A percentile compares a stretch with the other conserved stretches of the same genome.
Evolutionary conservation across 2,113 vertebrate species (phyloP).

Genomic region (Chlorocebus sabaeus): DNA sequence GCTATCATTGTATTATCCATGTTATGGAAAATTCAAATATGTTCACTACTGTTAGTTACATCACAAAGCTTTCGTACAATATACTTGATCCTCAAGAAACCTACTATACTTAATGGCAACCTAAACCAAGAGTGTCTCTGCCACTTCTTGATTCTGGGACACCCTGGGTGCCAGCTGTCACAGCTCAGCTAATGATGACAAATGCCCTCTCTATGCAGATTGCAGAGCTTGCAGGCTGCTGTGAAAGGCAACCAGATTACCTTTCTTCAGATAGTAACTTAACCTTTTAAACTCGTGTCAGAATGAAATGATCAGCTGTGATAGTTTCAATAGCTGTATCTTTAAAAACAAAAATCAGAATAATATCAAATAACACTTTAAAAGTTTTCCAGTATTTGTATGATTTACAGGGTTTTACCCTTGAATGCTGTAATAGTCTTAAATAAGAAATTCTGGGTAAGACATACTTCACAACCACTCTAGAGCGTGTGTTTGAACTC

Average conservation of each 20-base stretch:
- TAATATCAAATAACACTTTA: slow-evolving; percentile 50
- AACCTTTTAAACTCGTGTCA: slow-evolving; percentile 88
- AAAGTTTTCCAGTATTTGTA: background rate
- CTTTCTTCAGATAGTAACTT: slow-evolving; percentile 86
- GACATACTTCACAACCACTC: background rate
- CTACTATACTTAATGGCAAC: slow-evolving; percentile 74
- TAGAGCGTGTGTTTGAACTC: background rate
- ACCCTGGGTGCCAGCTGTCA: slow-evolving; percentile 98
- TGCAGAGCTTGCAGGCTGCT: slow-evolving; percentile 87
- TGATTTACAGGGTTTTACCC: background rate
- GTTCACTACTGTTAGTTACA: slow-evolving; percentile 71
- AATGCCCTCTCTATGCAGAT: slow-evolving; percentile 99
- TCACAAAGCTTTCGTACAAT: slow-evolving; percentile 71
- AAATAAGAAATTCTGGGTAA: slow-evolving; percentile 18
- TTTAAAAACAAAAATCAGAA: slow-evolving; percentile 61
- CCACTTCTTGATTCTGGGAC: slow-evolving; percentile 95
- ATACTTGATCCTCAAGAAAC: slow-evolving; percentile 75
- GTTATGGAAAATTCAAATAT: slow-evolving; percentile 66
- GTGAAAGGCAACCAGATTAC: slow-evolving; percentile 86
- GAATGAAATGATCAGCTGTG: slow-evolving; percentile 81
- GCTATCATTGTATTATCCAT: slow-evolving; percentile 52
- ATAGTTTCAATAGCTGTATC: slow-evolving; percentile 79
- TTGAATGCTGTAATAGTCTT: slow-evolving; percentile 44
- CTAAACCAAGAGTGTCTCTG: slow-evolving; percentile 83
- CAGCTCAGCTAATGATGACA: slow-evolving; percentile 99